These are phyloP conservation scores for Eucidaris tribuloides DNA, from an alignment of 35 echinoderm and acorn worm genomes.

Conservation along the genomic window DNA sequence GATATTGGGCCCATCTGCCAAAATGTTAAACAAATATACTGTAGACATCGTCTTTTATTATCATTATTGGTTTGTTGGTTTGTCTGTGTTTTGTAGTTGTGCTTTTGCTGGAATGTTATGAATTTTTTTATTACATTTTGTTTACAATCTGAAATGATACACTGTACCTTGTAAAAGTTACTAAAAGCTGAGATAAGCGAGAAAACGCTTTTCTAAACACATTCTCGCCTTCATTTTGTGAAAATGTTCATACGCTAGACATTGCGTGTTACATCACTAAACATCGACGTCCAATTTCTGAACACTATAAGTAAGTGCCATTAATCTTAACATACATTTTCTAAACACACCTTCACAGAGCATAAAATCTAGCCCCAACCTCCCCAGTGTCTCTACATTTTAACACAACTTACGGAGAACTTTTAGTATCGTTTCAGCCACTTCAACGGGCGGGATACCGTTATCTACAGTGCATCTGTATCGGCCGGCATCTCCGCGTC, in stretches of 20 bases:
- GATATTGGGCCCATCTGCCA: not conserved
- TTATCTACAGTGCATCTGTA: slow-evolving; percentile 88
- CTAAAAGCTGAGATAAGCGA: not conserved
- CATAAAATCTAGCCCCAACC: no score
- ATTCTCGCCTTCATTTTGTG: no score
- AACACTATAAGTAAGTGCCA: not conserved
- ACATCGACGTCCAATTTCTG: not conserved
- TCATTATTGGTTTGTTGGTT: no score
- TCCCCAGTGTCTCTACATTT: no score
- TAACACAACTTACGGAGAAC: slow-evolving; percentile 59
- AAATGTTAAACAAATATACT: not conserved
- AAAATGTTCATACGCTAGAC: no score
- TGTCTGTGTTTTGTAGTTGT: not conserved
- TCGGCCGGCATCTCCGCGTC: slow-evolving; percentile 58
- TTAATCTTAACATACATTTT: not conserved
- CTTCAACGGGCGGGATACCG: slow-evolving; percentile 44
- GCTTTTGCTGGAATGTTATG: not conserved
- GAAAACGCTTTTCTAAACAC: no score
- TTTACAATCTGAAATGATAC: not conserved
- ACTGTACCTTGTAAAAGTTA: not conserved
- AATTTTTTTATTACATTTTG: not conserved
- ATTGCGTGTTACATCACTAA: no score
- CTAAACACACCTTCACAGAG: not conserved
- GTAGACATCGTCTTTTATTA: not conserved
- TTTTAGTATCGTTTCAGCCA: slow-evolving; percentile 46